A percentile compares a stretch with the other conserved stretches of the same genome.
Evolutionary conservation across 2,888 invertebrate genomes (phyloP).

Genomic region (Myopa testacea): DNA sequence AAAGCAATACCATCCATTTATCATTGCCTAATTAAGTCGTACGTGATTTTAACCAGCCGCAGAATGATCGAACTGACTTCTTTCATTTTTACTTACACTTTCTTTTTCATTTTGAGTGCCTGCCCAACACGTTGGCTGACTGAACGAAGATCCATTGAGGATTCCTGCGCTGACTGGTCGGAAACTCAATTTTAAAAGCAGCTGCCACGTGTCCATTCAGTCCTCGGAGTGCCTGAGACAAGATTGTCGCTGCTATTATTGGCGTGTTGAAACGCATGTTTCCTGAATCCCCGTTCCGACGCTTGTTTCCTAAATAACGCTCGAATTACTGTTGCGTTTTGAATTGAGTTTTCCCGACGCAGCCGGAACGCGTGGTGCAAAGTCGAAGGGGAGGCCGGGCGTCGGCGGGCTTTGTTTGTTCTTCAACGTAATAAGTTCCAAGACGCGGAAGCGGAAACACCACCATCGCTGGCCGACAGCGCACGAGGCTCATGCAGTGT

Average conservation of each 20-base stretch:
- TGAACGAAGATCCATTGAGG: neutral
- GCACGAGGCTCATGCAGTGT: neutral
- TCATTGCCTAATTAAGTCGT: constrained; percentile 7
- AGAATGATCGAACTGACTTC: constrained; percentile 20
- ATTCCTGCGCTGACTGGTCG: constrained; percentile 49
- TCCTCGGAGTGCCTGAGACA: constrained; percentile 61
- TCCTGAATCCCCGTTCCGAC: constrained; percentile 28
- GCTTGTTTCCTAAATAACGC: constrained; percentile 23
- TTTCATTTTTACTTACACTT: neutral
- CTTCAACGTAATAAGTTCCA: constrained; percentile 28
- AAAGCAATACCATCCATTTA: too few species aligned
- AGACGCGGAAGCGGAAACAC: constrained; percentile 34
- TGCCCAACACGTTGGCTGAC: neutral
- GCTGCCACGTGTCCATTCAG: constrained; percentile 67
- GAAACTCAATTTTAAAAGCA: constrained; percentile 69
- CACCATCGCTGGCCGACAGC: constrained; percentile 13
- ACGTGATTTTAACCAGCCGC: constrained; percentile 9
- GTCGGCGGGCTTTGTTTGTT: constrained; percentile 10
- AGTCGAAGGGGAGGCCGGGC: neutral
- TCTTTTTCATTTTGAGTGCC: constrained; percentile 11
- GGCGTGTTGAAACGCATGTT: constrained; percentile 36
- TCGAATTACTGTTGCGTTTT: constrained; percentile 28
- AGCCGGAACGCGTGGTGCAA: constrained; percentile 1
- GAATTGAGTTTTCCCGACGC: constrained; percentile 16
- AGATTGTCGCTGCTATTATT: constrained; percentile 36